phyloP scores from a whole-genome alignment of 2,797 vertebrate species.

The Gallinago stenura region DNA sequence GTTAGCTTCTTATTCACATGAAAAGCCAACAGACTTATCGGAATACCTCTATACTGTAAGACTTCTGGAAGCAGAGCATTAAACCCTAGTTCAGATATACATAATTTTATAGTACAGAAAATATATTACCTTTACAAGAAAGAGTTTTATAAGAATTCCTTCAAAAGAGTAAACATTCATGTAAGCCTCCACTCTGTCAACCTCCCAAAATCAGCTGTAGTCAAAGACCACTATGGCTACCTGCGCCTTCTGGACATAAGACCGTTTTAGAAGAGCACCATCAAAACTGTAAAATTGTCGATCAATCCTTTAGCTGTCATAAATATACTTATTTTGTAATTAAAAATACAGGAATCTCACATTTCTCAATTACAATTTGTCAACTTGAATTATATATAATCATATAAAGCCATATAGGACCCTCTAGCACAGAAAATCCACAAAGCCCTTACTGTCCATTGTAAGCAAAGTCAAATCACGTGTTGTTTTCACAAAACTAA shows the following conservation, averaged over 20 bases:
- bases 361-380: constrained; percentile 14
- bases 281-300: not conserved
- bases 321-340: constrained; percentile 43
- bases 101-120: constrained; percentile 75
- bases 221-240: constrained; percentile 50
- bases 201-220: constrained; percentile 5
- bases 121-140: constrained; percentile 80
- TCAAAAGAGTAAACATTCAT: constrained; percentile 74
- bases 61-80: constrained; percentile 65
- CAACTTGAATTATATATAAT: constrained; percentile 15
- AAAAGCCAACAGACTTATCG: constrained; percentile 33
- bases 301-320: constrained; percentile 17
- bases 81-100: constrained; percentile 68
- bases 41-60: constrained; percentile 7
- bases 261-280: constrained; percentile 36
- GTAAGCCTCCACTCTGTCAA: not conserved
- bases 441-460: constrained; percentile 45
- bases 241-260: constrained; percentile 41
- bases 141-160: constrained; percentile 76
- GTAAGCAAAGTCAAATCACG: constrained; percentile 51
- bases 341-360: constrained; percentile 60
- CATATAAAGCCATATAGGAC: constrained; percentile 54
- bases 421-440: constrained; percentile 56
- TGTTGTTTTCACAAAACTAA: constrained; percentile 26
- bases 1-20: constrained; percentile 39